Evolutionary conservation across 1,140 invertebrate genomes (phyloP), one percentile per base, ranked within the genome.

Genomic region (Drosophila aff.): DNA sequence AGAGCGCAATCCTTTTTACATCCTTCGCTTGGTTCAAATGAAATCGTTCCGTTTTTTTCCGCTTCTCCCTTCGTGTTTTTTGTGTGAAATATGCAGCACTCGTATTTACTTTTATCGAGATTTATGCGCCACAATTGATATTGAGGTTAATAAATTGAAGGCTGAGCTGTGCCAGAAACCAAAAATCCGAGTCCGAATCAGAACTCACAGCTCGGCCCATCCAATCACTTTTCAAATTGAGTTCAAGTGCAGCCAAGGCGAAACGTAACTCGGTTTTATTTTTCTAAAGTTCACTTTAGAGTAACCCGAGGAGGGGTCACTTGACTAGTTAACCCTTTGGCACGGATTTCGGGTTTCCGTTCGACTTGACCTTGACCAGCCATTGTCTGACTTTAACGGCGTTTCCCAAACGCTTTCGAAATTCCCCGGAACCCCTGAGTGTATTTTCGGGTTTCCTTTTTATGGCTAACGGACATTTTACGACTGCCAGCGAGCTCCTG

Each of bases 91-190:
- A 85, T 82, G 82, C 82, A 82, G 55, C 76, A 62, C 79, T 89
- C 79, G 85, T 89, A 85, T 89, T 89, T 89, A 89, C 86, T 89
- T 82, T 89, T 84, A 89, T 89, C 81, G 85, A 79, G 79, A 89
- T 89, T 89, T 89, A 89, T 89, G 81, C 81, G 79, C 82, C 68
- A 85, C 85, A 89, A 89, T 89, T 89, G 85, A 90, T 89, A 90
- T 89, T 90, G 85, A 76, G 85, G 78, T 89, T 89, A 89, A 89
- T 89, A 89, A 91, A 89, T 89, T 91, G 85, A 85, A 90, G 85
- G 86, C 75, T 89, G 55, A 41, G 50, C 50, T 44, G 65, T 66
- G 55, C 61, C 76, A 86, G 49, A 69, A 77, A 52, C 49, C 55
- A 33, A 64, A 69, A 47, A 65, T 31, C 59, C 38, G 33, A 55